Evolutionary conservation across 1,140 invertebrate species (phyloP).

Genomic region (Agrilus planipennis): DNA sequence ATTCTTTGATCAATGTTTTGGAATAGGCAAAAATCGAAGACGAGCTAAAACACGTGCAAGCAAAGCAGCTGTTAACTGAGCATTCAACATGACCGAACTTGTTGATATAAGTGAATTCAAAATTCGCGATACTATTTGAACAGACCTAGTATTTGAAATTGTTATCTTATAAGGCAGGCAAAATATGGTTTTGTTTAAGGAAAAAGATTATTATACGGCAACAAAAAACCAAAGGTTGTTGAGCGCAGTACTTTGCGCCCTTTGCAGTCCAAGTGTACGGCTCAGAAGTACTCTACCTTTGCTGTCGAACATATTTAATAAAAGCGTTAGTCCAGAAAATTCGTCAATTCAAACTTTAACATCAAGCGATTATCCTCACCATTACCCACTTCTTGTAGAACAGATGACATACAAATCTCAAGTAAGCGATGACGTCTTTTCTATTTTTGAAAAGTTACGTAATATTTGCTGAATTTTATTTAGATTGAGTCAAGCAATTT

Average conservation of each 20-base stretch:
- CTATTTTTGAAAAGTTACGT: not conserved
- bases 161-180: not conserved
- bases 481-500: conserved; percentile 41
- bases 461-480: conserved; percentile 14
- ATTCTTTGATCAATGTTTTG: too few relatives aligned
- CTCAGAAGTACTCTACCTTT: conserved; percentile 69
- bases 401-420: conserved; percentile 69
- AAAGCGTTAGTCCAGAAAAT: conserved; percentile 36
- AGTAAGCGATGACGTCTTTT: conserved; percentile 34
- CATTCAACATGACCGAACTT: too few relatives aligned
- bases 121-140: too few relatives aligned
- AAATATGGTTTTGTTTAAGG: conserved; percentile 17
- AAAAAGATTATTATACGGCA: conserved; percentile 16
- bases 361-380: conserved; percentile 58
- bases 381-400: conserved; percentile 68
- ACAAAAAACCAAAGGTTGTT: conserved; percentile 53
- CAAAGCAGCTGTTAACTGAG: too few relatives aligned
- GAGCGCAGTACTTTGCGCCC: conserved; percentile 67
- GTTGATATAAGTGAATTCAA: too few relatives aligned
- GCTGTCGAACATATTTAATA: conserved; percentile 36
- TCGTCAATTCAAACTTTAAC: conserved; percentile 52
- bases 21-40: too few relatives aligned
- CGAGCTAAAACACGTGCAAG: too few relatives aligned
- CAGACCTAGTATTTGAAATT: not conserved
- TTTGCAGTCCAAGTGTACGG: conserved; percentile 67